Percentiles rank a stretch among this genome's conserved stretches.
phyloP scores from a whole-genome alignment of 92 coral and sea anemone species.

The Siderastrea radians region DNA sequence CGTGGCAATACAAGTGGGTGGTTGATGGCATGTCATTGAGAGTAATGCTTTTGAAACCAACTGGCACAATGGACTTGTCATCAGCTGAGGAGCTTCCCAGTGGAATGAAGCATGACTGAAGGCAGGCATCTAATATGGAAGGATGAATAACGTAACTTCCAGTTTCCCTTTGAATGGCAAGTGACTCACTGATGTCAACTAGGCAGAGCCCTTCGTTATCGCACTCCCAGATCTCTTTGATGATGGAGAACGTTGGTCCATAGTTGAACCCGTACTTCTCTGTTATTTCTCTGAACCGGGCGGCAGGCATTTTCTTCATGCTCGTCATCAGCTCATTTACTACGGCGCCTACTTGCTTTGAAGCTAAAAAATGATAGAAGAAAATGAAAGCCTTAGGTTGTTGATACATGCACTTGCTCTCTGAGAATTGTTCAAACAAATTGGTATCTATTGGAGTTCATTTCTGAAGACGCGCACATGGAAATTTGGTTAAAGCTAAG shows the following conservation, averaged over 20 bases:
- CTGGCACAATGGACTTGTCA: constrained; percentile 59
- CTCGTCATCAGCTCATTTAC: constrained; percentile 44
- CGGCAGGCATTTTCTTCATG: constrained; percentile 71
- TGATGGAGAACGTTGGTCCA: constrained; percentile 84
- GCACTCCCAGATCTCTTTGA: constrained; percentile 74
- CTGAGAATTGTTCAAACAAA: no score
- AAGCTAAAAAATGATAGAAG: not conserved
- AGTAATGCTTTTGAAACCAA: constrained; percentile 35
- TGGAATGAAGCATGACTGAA: constrained; percentile 81
- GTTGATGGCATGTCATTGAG: constrained; percentile 15
- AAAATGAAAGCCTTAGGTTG: not conserved
- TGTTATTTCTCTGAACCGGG: constrained; percentile 64
- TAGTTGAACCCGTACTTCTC: constrained; percentile 74
- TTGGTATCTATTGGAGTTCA: no score
- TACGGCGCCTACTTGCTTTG: not conserved
- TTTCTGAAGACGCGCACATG: no score
- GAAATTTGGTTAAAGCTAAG: no score
- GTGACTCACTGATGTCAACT: constrained; percentile 53
- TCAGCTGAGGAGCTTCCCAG: not conserved
- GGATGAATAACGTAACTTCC: constrained; percentile 87
- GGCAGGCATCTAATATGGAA: constrained; percentile 88
- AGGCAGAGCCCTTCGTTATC: constrained; percentile 76
- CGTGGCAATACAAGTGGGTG: constrained; percentile 73
- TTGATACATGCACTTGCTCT: no score
- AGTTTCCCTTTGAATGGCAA: constrained; percentile 35